Evolutionary conservation across 2,888 invertebrate species (phyloP).

Genomic region (Meta bourneti): DNA sequence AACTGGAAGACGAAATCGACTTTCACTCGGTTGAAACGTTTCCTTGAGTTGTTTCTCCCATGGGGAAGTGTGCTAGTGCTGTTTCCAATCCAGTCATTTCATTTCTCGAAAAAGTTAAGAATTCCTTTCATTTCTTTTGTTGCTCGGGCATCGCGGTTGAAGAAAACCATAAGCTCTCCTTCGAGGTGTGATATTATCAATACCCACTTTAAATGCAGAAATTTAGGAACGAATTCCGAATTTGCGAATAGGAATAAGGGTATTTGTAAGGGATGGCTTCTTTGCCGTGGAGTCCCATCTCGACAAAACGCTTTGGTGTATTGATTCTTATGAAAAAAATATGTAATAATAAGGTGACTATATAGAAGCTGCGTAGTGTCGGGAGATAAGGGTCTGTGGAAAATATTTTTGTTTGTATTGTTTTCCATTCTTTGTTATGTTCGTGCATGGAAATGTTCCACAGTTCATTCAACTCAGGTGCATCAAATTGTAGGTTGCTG

Average conservation of each 20-base stretch:
- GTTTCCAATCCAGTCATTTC: slow-evolving; percentile 40
- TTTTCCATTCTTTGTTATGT: no score
- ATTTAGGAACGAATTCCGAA: not conserved
- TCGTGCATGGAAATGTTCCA: no score
- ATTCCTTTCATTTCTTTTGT: not conserved
- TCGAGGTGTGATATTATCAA: not conserved
- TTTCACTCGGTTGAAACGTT: slow-evolving; percentile 36
- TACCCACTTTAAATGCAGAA: not conserved
- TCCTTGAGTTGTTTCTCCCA: slow-evolving; percentile 37
- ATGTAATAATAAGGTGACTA: not conserved
- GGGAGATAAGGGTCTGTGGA: not conserved
- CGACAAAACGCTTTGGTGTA: not conserved
- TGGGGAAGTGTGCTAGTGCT: slow-evolving; percentile 35
- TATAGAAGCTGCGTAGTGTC: not conserved
- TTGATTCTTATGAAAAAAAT: not conserved
- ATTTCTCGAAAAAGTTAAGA: slow-evolving; percentile 20
- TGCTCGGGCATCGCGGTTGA: not conserved
- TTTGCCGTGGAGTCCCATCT: not conserved
- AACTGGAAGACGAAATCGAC: slow-evolving; percentile 39
- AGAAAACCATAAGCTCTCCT: slow-evolving; percentile 1
- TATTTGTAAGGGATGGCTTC: no score
- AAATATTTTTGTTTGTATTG: not conserved
- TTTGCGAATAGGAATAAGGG: not conserved
- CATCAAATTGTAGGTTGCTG: no score
- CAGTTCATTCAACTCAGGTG: no score